Conservation (phyloP, 1,140 invertebrate species). For the Saccostrea cuccullata region DNA sequence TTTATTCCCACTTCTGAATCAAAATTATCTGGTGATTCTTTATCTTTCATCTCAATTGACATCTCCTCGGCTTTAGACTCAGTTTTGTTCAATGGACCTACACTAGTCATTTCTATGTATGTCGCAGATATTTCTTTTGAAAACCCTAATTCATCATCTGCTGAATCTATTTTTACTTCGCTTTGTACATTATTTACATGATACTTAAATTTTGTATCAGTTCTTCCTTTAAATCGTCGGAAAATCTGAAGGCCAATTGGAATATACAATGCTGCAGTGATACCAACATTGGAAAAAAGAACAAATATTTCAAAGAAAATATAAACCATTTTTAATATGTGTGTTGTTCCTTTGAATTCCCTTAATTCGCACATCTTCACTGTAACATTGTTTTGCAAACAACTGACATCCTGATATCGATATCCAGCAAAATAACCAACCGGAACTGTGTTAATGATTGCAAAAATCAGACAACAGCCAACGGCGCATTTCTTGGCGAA, state of each 20-base stretch:
- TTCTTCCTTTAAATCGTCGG: not conserved
- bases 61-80: not conserved
- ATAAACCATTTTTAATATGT: constrained; percentile 4
- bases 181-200: not conserved
- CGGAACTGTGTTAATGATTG: not conserved
- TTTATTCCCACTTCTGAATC: not conserved
- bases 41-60: not conserved
- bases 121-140: not conserved
- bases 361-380: not conserved
- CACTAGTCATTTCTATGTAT: not conserved
- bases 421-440: not conserved
- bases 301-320: not conserved
- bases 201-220: not conserved
- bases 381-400: not conserved
- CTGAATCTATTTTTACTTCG: not conserved
- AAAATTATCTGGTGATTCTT: not conserved
- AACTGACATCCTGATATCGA: not conserved
- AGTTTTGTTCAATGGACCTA: not conserved
- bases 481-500: constrained; percentile 35
- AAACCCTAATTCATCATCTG: not conserved
- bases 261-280: constrained; percentile 7
- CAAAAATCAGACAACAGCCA: not conserved
- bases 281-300: not conserved
- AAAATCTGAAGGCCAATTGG: constrained; percentile 23
- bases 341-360: not conserved